Evolutionary conservation across 2,797 vertebrate species (phyloP).

Genomic region (Merluccius polli): DNA sequence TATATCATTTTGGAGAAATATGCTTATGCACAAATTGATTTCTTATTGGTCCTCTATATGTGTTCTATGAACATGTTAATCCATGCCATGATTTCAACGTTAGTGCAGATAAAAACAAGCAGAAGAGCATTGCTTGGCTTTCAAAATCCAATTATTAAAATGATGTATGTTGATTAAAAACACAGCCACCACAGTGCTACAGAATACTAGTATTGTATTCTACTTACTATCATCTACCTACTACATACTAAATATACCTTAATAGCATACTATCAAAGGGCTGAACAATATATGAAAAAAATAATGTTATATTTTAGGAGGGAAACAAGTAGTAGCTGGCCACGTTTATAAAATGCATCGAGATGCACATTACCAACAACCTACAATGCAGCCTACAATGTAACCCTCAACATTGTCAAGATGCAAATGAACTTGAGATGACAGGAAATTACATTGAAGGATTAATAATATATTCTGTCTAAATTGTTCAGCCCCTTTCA

Average conservation of each 20-base stretch:
- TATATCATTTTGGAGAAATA: neutral
- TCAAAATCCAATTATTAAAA: neutral
- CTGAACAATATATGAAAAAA: slow-evolving; percentile 21
- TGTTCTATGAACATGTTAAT: neutral
- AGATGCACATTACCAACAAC: neutral
- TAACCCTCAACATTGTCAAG: neutral
- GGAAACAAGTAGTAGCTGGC: neutral
- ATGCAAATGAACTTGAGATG: neutral
- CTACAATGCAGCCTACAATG: neutral
- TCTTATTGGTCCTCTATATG: too few relatives aligned
- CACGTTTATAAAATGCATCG: neutral
- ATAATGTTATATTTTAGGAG: neutral
- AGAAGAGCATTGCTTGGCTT: neutral
- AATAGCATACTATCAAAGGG: slow-evolving; percentile 4
- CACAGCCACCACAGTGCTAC: neutral
- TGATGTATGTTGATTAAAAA: neutral
- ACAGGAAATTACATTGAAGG: neutral
- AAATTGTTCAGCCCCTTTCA: slow-evolving; percentile 22
- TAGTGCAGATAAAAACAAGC: neutral
- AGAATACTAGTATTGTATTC: neutral
- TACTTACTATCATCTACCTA: neutral
- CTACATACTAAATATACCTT: neutral
- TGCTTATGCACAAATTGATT: neutral
- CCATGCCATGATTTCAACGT: neutral
- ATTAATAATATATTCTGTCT: neutral